Evolutionary conservation across 2,888 invertebrate genomes (phyloP).

Genomic region (Cantharis flavilabris): DNA sequence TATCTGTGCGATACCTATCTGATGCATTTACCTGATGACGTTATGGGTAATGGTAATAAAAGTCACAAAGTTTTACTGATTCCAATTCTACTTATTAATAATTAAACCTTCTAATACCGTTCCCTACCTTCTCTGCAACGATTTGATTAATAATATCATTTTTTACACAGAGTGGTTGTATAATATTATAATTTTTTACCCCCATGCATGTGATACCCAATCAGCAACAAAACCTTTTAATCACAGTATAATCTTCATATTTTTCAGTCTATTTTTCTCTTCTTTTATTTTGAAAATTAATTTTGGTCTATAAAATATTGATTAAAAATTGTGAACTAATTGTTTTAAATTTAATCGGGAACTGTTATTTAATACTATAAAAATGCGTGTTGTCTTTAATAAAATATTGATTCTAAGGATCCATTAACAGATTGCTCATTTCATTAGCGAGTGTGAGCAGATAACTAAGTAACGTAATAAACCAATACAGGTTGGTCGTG

Average conservation of each 20-base stretch:
- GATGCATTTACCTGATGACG: conserved; percentile 37
- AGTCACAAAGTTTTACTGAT: conserved; percentile 4
- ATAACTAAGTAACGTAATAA: conserved; percentile 46
- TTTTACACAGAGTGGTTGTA: neutral
- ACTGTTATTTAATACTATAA: neutral
- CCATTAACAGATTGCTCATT: conserved; percentile 47
- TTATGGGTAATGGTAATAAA: conserved; percentile 18
- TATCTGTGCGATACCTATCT: conserved; percentile 42
- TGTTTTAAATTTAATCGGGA: neutral
- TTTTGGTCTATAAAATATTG: neutral
- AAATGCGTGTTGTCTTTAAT: conserved; percentile 4
- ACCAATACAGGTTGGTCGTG: conserved; percentile 40
- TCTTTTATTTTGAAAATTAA: no score
- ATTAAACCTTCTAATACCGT: neutral
- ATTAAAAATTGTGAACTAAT: neutral
- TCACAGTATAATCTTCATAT: no score
- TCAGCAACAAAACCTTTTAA: neutral
- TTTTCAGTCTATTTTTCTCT: no score
- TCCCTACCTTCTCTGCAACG: neutral
- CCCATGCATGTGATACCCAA: neutral
- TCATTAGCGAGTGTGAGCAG: conserved; percentile 44
- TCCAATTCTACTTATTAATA: conserved; percentile 18
- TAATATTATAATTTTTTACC: neutral
- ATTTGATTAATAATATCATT: neutral
- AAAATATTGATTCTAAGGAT: conserved; percentile 25